Evolutionary conservation across 2,888 invertebrate species (phyloP).

Genomic region (Mimumesa dahlbomi): DNA sequence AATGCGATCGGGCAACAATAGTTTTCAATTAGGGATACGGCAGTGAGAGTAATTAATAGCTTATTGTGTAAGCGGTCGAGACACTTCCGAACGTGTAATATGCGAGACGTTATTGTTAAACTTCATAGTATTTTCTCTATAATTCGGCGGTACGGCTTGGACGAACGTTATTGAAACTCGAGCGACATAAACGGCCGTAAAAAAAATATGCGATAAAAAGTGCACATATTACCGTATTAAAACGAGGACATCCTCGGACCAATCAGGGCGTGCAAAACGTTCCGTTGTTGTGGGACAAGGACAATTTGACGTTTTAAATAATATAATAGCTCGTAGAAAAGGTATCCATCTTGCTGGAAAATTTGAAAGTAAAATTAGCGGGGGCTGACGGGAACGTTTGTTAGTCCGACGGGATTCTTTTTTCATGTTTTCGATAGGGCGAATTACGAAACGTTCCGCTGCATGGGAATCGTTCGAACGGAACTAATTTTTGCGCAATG

Average conservation of each 20-base stretch:
- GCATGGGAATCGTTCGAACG: slow-evolving; percentile 25
- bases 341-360: slow-evolving; percentile 17
- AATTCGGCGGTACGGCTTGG: too few species aligned
- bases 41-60: too few species aligned
- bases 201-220: slow-evolving; percentile 35
- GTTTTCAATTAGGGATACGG: too few species aligned
- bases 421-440: not conserved
- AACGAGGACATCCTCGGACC: slow-evolving; percentile 31
- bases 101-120: too few species aligned
- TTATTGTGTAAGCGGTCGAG: too few species aligned
- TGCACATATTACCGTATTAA: slow-evolving; percentile 26
- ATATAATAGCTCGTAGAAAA: slow-evolving; percentile 21
- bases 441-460: slow-evolving; percentile 37
- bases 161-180: too few species aligned
- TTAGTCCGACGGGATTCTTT: not conserved
- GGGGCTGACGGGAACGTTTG: too few species aligned
- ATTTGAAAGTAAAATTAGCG: too few species aligned
- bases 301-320: slow-evolving; percentile 22
- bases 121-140: too few species aligned
- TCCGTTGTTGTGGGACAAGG: slow-evolving; percentile 45
- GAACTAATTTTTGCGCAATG: slow-evolving; percentile 46
- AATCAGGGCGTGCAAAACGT: slow-evolving; percentile 46
- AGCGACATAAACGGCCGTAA: too few species aligned
- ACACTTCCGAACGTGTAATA: too few species aligned
- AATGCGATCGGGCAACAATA: too few species aligned